Base-by-base conservation (phyloP, 2,797 vertebrate species). In the Fringilla coelebs region DNA sequence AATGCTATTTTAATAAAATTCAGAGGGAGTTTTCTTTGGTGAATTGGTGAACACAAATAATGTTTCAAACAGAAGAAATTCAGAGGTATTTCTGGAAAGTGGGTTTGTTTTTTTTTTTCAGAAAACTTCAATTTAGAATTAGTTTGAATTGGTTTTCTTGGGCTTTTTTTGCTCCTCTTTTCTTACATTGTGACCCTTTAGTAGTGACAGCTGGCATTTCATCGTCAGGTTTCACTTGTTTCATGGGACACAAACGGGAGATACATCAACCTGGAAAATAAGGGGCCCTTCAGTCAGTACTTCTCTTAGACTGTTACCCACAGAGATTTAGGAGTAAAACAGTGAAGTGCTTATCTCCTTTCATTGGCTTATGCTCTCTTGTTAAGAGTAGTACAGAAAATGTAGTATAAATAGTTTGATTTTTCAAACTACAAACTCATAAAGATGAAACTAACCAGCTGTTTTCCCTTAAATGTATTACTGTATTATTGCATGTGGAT, bases 11-110 rank as follows among this genome's bases (percentile, higher is more conserved):
- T 52, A 67, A 20, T 63, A 45, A 52, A 92, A 70, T 11, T 28
- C 1, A 3, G 1, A 0, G 8, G 19, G 36, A 36, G 17, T 6
- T 19, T 4, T 57, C 36, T 62, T 55, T 51, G 0, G 21, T 57
- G 10, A 55, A 31, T 46, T 81, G 32, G 16, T 74, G 21, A 60
- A 40, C 5, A 25, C 7, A 77, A 89, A n/a, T 73, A 70, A 26
- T 3, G 0, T 29, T 90, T 96, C 34, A 65, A 74, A 58, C 4
- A 32, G 26, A 84, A 80, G 8, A 73, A 57, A 66, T 72, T 19
- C 15, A 26, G 12, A 41, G 3, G 4, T 38, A 28, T 79, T 93
- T 74, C 2, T 75, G 32, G 21, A 40, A 90, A 60, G 34, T 52
- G 2, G n/a, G n/a, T n/a, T n/a, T n/a, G n/a, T n/a, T 15, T 34